phyloP scores from a whole-genome alignment of 2,113 vertebrate genomes.

The Nycticryphes semicollaris region DNA sequence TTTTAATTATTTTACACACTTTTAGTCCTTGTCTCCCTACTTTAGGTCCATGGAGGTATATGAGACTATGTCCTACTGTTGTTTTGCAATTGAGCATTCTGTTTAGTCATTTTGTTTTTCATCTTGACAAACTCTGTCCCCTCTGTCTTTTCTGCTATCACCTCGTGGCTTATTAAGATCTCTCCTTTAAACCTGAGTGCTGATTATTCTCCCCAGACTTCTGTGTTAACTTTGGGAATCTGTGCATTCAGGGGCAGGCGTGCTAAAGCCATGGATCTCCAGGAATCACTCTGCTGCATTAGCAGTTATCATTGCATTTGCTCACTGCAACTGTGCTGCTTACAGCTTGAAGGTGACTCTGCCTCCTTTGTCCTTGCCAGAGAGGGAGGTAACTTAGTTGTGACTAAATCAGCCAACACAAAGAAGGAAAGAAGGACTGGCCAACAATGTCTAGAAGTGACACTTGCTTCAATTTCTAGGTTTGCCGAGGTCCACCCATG shows the following conservation, averaged over 20 bases:
- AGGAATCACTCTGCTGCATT: neutral
- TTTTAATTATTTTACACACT: neutral
- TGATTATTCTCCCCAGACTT: neutral
- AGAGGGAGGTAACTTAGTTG: accelerated
- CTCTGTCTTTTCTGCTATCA: constrained; percentile 29
- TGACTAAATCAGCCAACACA: neutral
- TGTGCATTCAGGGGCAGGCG: neutral
- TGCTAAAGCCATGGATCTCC: neutral
- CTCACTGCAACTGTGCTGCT: neutral
- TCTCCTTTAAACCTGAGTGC: neutral
- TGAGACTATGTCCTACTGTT: neutral
- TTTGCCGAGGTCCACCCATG: neutral
- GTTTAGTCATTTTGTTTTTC: neutral
- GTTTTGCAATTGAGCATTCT: neutral
- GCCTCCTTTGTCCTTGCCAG: accelerated
- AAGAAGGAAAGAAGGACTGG: neutral
- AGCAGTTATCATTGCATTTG: accelerated
- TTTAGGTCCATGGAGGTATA: neutral
- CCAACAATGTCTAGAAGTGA: neutral
- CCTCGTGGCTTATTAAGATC: neutral
- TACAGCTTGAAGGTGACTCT: neutral
- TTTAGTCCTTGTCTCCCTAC: neutral
- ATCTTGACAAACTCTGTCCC: neutral
- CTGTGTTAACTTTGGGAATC: neutral
- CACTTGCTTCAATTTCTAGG: neutral